Evolutionary conservation across 2,888 invertebrate genomes (phyloP).

Genomic region (Lobophora halterata): DNA sequence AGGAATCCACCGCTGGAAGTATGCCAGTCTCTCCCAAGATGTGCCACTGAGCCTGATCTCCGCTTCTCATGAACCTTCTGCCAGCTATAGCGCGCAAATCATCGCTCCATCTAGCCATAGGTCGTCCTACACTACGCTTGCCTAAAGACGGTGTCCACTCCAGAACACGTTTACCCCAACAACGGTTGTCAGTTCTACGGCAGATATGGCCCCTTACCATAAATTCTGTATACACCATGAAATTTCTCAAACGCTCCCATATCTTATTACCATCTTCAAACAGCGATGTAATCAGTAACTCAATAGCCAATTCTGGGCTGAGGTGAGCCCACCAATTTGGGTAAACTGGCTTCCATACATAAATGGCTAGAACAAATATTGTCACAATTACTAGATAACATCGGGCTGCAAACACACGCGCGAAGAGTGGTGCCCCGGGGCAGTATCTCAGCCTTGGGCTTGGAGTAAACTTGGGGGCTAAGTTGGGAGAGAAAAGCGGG

Average conservation of each 20-base stretch:
- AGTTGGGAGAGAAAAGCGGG: slow-evolving; percentile 38
- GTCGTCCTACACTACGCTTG: too few relatives aligned
- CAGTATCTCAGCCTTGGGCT: slow-evolving; percentile 59
- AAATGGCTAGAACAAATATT: slow-evolving; percentile 75
- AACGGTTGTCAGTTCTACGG: too few relatives aligned
- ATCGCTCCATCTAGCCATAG: too few relatives aligned
- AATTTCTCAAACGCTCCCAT: slow-evolving; percentile 22
- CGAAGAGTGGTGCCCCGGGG: slow-evolving; percentile 65
- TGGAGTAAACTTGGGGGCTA: slow-evolving; percentile 47
- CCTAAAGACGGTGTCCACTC: too few relatives aligned
- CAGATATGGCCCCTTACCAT: slow-evolving; percentile 19
- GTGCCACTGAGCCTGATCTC: too few relatives aligned
- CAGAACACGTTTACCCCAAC: too few relatives aligned
- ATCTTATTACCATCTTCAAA: slow-evolving; percentile 25
- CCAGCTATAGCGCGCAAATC: too few relatives aligned
- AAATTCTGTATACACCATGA: slow-evolving; percentile 9
- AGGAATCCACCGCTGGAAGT: too few relatives aligned
- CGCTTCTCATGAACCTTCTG: too few relatives aligned
- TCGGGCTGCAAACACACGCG: slow-evolving; percentile 70
- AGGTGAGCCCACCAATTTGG: slow-evolving; percentile 54
- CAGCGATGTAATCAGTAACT: slow-evolving; percentile 54
- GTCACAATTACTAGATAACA: slow-evolving; percentile 78
- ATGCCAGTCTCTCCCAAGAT: too few relatives aligned
- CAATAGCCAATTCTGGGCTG: slow-evolving; percentile 46
- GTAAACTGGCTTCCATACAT: slow-evolving; percentile 57